Evolutionary conservation across 2,113 vertebrate species (phyloP), one percentile per base, ranked within the genome.

Genomic region (Coptodon rendalli): DNA sequence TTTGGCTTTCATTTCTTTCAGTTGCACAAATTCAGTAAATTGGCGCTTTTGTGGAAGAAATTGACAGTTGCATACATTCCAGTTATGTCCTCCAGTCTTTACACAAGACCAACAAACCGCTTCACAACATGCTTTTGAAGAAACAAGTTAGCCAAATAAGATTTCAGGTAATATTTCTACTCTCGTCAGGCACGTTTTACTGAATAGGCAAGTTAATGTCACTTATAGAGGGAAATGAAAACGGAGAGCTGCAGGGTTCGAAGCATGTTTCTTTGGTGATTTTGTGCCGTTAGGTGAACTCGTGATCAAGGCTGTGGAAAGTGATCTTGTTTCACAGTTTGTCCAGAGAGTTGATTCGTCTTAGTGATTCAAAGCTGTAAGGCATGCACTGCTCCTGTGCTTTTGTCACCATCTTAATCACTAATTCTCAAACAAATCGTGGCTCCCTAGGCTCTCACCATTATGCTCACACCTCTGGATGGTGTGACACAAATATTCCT

Each of bases 401-500:
- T 66, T 84, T 76, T 22, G 12, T 63, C 2, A 6, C 38, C 48
- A 54, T 86, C 57, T 85, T 50, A 43, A 82, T 88, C 81, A 76
- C 56, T 86, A 85, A n/a, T 82, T 87, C 81, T 87, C 82, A 73
- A 89, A 80, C 45, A 79, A 78, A 66, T 68, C 43, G 3, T 48
- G 54, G 57, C 53, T 92, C 84, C 50, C 54, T n/a, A 7, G 82
- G 89, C 89, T 59, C 71, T 63, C 83, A 4, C 52, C 36, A 85
- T 92, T 83, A 73, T 63, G 73, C 56, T 92, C 81, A 89, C 93
- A 90, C 87, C 83, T 93, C 86, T 89, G 81, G 61, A 89, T 89
- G 86, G 87, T 85, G 89, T 82, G 85, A 85, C 79, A 87, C 79
- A 86, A 90, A 91, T 90, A 87, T 83, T 87, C 87, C 63, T 89